Evolutionary conservation across 2,888 invertebrate genomes (phyloP), one percentile per base, ranked within the genome.

Genomic region (Epistrophe grossulariae): DNA sequence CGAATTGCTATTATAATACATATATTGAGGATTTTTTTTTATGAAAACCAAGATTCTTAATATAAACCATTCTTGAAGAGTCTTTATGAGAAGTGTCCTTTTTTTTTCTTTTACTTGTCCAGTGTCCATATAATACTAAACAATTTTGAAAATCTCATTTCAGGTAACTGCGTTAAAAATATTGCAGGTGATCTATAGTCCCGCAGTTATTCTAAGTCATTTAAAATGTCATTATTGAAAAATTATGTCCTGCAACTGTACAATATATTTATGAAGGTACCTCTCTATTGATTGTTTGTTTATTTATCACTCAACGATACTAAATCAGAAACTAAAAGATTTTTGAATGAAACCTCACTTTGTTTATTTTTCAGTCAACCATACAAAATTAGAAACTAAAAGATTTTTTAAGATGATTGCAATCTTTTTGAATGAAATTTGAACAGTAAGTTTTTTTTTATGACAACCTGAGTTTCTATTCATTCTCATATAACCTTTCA

Each of bases 331-430:
- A 28, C 4, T 15, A 28, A 55, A 55, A 28, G 15, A 55, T 28
- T 38, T 40, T 38, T 40, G 13, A 60, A 60, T 60, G 60, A 60
- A 59, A 40, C 24, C 15, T 40, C 8, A 24, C 24, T 45, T 66
- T 66, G 66, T 66, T 66, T 66, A 48, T 66, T 66, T 66, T 7
- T 66, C 31, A 11, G 11, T 66, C 48, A 66, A 66, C 66, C 66
- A 66, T 66, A 48, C 0, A n/a, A 66, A 48, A 66, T 48, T 13
- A 2, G n/a, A 28, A 66, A 45, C 2, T 31, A 6, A 64, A 31
- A 45, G 28, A 31, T 15, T 45, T 28, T 28, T 11, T 17, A 17
- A 15, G 35, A 38, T 11, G 17, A 17, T 17, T 35, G 4, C 17
- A 38, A 35, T 59, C 31, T 57, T 55, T 35, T 59, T 59, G 35